Conservation (phyloP, 2,888 invertebrate species). For the Agapostemon virescens region DNA sequence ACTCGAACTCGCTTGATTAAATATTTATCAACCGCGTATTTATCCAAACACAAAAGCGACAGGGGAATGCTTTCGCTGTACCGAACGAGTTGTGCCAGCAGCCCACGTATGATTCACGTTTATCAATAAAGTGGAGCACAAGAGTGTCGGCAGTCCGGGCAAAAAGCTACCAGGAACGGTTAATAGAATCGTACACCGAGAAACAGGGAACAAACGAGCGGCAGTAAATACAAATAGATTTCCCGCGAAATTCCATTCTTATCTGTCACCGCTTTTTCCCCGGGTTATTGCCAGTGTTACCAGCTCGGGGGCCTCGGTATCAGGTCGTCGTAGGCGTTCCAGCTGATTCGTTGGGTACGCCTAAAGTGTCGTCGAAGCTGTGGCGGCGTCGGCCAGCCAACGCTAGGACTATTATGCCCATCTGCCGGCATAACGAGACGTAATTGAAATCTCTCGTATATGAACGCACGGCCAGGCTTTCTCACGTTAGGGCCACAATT, state of each 20-base stretch:
- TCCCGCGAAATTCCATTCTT: conserved; percentile 49
- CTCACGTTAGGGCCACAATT: conserved; percentile 77
- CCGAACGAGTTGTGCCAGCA: neutral
- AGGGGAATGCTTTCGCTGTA: neutral
- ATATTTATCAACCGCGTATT: neutral
- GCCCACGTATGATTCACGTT: neutral
- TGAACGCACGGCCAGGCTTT: conserved; percentile 69
- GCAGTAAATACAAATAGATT: conserved; percentile 40
- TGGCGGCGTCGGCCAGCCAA: conserved; percentile 51
- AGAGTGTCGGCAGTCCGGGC: neutral
- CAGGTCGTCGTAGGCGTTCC: conserved; percentile 56
- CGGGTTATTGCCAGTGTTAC: conserved; percentile 38
- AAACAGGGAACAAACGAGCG: neutral
- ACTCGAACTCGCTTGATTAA: neutral
- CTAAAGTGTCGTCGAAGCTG: conserved; percentile 63
- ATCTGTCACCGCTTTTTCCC: conserved; percentile 47
- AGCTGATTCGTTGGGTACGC: conserved; percentile 55
- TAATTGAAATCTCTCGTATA: conserved; percentile 79
- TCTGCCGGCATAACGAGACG: conserved; percentile 79
- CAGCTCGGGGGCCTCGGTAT: conserved; percentile 17
- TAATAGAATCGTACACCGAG: conserved; percentile 45
- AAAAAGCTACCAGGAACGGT: conserved; percentile 13
- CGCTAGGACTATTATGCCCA: conserved; percentile 76
- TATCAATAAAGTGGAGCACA: neutral
- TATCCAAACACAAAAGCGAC: neutral